These are phyloP conservation scores for Gallinago jamesoni DNA, from an alignment of 2,113 vertebrate genomes.

Conservation along the genomic window DNA sequence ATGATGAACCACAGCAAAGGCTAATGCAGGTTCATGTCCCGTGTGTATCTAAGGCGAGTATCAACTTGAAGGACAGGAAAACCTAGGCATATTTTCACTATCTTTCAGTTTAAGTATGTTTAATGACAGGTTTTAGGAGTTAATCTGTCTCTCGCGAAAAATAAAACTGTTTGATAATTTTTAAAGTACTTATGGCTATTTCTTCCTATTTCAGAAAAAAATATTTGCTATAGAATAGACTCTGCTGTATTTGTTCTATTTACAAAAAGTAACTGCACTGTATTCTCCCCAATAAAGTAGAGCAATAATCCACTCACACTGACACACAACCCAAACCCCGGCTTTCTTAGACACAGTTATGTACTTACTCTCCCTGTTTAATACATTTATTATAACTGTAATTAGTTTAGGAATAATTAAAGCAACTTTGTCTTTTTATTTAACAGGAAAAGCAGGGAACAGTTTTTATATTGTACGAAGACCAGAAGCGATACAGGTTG, in stretches of 20 bases:
- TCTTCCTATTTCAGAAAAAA: neutral
- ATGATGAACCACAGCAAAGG: neutral
- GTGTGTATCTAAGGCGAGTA: neutral
- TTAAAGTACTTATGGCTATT: neutral
- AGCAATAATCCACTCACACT: neutral
- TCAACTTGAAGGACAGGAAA: neutral
- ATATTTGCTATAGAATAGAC: neutral
- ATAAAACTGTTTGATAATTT: neutral
- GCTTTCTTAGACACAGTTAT: neutral
- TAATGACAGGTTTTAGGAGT: neutral
- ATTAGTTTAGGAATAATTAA: neutral
- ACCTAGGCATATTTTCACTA: neutral
- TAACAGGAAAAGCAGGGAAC: slow-evolving; percentile 78
- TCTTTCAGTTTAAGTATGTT: neutral
- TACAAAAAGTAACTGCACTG: neutral
- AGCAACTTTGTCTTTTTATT: slow-evolving; percentile 4
- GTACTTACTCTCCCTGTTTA: neutral
- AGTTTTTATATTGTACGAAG: slow-evolving; percentile 74
- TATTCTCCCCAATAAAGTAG: neutral
- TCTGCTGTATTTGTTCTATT: neutral
- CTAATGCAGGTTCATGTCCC: neutral
- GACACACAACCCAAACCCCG: neutral
- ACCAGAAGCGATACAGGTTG: slow-evolving; percentile 64
- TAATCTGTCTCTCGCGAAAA: neutral
- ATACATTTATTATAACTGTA: neutral